Evolutionary conservation across 1,140 invertebrate genomes (phyloP).

Genomic region (Neuroterus valhalla): DNA sequence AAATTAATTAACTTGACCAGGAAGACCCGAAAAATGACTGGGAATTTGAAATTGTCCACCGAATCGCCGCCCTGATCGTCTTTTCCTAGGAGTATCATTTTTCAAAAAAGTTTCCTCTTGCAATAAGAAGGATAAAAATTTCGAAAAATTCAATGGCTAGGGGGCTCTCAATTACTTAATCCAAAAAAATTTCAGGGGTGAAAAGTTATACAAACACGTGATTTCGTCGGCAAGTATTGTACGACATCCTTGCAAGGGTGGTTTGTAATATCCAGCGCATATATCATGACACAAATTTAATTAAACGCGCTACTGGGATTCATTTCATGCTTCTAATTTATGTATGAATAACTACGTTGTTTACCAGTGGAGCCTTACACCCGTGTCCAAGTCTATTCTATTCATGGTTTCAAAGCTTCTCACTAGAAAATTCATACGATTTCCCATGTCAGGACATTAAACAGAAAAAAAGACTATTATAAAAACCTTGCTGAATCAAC

Average conservation of each 20-base stretch:
- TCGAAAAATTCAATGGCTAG: background rate
- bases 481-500: too few species aligned
- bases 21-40: too few species aligned
- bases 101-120: background rate
- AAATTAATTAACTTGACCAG: too few species aligned
- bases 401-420: background rate
- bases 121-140: background rate
- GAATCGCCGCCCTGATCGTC: background rate
- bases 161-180: slow-evolving; percentile 10
- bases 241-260: slow-evolving; percentile 49
- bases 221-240: slow-evolving; percentile 51
- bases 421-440: too few species aligned
- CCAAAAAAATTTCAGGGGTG: slow-evolving; percentile 38
- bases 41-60: too few species aligned
- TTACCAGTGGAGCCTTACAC: slow-evolving; percentile 56
- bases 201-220: slow-evolving; percentile 62
- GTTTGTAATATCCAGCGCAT: slow-evolving; percentile 70
- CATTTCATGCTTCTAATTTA: slow-evolving; percentile 71
- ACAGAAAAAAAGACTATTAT: too few species aligned
- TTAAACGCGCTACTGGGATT: slow-evolving; percentile 71
- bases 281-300: slow-evolving; percentile 73
- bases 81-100: slow-evolving; percentile 7
- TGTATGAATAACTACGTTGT: slow-evolving; percentile 70
- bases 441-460: too few species aligned
- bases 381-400: slow-evolving; percentile 8